These are phyloP conservation scores for Tenthredo scrophulariae DNA, from an alignment of 2,888 invertebrate genomes.

Conservation along the genomic window DNA sequence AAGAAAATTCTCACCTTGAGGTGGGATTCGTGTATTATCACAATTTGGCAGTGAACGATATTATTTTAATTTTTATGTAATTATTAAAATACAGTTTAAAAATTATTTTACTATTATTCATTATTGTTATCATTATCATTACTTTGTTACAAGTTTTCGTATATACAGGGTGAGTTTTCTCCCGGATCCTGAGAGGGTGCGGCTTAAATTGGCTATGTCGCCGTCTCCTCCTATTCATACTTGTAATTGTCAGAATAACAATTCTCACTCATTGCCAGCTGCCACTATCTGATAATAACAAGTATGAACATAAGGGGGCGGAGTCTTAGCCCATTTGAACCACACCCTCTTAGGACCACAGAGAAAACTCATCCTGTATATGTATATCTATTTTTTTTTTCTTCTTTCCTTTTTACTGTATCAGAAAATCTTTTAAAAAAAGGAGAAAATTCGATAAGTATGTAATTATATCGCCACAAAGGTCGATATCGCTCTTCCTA, in stretches of 20 bases:
- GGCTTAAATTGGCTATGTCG: too few relatives aligned
- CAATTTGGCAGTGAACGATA: slow-evolving; percentile 78
- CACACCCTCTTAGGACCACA: too few relatives aligned
- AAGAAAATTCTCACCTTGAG: slow-evolving; percentile 23
- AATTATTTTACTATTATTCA: slow-evolving; percentile 55
- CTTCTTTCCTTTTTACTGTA: background rate
- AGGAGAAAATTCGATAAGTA: background rate
- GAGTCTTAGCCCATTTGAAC: too few relatives aligned
- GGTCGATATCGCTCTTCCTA: background rate
- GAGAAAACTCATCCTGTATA: background rate
- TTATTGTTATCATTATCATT: slow-evolving; percentile 61
- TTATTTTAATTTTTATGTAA: slow-evolving; percentile 64
- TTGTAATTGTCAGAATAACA: too few relatives aligned
- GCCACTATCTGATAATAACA: too few relatives aligned
- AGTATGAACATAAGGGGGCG: too few relatives aligned
- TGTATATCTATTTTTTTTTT: background rate
- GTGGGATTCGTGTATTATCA: slow-evolving; percentile 72
- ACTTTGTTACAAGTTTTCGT: slow-evolving; percentile 22
- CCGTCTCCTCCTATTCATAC: too few relatives aligned
- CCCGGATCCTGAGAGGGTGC: too few relatives aligned
- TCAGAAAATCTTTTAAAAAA: background rate
- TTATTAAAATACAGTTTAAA: slow-evolving; percentile 65
- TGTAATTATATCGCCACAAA: background rate
- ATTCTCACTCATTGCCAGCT: too few relatives aligned
- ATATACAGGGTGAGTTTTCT: too few relatives aligned